Evolutionary conservation across 2,113 vertebrate species (phyloP).

Genomic region (Perca schrenkii): DNA sequence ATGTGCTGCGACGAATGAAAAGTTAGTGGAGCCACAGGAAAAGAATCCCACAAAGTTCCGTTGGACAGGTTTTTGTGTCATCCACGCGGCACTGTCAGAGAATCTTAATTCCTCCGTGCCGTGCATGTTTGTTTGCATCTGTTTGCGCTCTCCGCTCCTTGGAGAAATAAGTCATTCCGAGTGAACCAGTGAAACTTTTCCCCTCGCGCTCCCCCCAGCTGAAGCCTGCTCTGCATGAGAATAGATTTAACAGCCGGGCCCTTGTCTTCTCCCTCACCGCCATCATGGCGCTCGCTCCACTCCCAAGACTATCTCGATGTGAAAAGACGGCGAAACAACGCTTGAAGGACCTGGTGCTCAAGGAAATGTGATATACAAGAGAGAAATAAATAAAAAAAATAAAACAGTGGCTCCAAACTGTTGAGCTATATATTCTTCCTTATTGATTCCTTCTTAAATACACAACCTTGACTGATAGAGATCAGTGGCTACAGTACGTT

Average conservation of each 20-base stretch:
- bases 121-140: conserved; percentile 59
- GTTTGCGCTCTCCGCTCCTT: conserved; percentile 39
- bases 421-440: neutral
- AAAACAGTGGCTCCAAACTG: neutral
- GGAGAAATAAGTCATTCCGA: conserved; percentile 68
- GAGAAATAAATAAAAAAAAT: conserved; percentile 34
- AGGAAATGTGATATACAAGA: conserved; percentile 44
- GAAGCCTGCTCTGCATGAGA: conserved; percentile 71
- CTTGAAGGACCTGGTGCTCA: conserved; percentile 33
- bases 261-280: conserved; percentile 38
- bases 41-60: conserved; percentile 4
- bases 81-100: conserved; percentile 10
- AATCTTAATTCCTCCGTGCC: conserved; percentile 52
- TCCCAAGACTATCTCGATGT: conserved; percentile 50
- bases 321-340: conserved; percentile 42
- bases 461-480: neutral
- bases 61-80: conserved; percentile 19
- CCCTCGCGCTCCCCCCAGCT: conserved; percentile 27
- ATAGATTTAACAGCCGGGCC: conserved; percentile 74
- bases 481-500: neutral
- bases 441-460: neutral
- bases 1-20: neutral
- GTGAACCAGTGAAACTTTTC: conserved; percentile 51
- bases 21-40: neutral
- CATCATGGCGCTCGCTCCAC: conserved; percentile 31